Evolutionary conservation across 2,888 invertebrate species (phyloP), one percentile per base, ranked within the genome.

Genomic region (Amiota communis): DNA sequence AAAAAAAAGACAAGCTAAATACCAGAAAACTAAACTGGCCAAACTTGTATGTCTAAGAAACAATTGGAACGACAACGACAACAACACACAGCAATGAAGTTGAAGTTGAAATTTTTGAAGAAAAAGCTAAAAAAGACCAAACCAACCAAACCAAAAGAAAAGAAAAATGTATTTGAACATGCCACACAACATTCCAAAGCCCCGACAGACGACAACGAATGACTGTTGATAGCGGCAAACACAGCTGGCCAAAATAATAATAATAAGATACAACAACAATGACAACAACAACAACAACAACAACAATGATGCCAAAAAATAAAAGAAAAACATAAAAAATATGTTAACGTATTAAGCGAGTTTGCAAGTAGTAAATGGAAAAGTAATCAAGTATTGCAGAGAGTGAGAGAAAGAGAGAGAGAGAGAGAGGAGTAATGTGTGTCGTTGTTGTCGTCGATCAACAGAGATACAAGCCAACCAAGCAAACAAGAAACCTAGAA

Each of bases 41-140:
- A 72, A 75, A 70, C 72, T 73, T 63, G 23, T 70, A 72, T 77
- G 75, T 74, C 72, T 74, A 79, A 71, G 72, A 71, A 76, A 72
- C 64, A 57, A 65, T 64, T 72, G 75, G 72, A 72, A 67, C 47
- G 49, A 76, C 59, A 51, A 48, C 12, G 20, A n/a, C 20, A 59
- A 67, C 67, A 70, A 76, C 72, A 65, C n/a, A 73, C 51, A 17
- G 51, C 17, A 20, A 12, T 10, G n/a, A 56, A 53, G 15, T 13
- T 48, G 47, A 75, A 72, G 75, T 15, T 77, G 75, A 75, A 72
- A 72, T 70, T 73, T 69, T 70, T 63, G 61, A 72, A 63, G 68
- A 76, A 69, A 53, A 72, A 36, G 36, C 36, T 36, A 36, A 36
- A 23, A 36, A 36, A 36, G 36, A 36, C 36, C 6, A 36, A 36